Base-by-base conservation (phyloP, 2,113 vertebrate genomes). In the Clarias gariepinus region DNA sequence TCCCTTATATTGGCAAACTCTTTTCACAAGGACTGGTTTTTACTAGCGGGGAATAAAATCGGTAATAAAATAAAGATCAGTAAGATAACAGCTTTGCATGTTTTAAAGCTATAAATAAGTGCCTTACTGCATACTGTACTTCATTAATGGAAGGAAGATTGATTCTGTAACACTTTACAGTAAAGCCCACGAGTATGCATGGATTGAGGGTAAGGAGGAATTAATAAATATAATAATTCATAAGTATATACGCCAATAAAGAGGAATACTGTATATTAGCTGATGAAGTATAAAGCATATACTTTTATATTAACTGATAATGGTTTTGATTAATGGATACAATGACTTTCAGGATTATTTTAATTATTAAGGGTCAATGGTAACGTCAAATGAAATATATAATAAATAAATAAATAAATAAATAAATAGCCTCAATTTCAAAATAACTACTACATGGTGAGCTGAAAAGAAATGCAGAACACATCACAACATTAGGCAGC, bases 1-100 rank as follows among this genome's bases (percentile, higher is more conserved):
- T 41, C 36, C 41, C 60, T 79, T 73, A 81, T 73, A 69, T 28
- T 33, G 77, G 41, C 19, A 21, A 81, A 30, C 30, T n/a, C 60
- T 81, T 87, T 84, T 71, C 66, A 84, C 55, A 74, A 3, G 15
- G 63, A 83, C 76, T 23, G 33, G 80, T 79, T 41, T 33, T 71
- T 28, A 63, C 28, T 36, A 71, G 68, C 0, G 12, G 10, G 68
- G 33, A 16, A 71, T 71, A 71, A 71, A 71, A 71, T 71, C 68
- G 21, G 30, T 33, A 36, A 16, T 68, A 71, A 25, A 74, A 74
- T 41, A 71, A 68, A 21, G 36, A 52, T 4, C 11, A 52, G 21
- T 52, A 52, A 52, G 52, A 47, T 13, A 74, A 74, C 10, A 3
- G 16, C 68, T 19, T 41, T 36, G 6, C 18, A 36, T 36, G 33